Conservation (phyloP, 2,113 vertebrate species). For the Pholis gunnellus region DNA sequence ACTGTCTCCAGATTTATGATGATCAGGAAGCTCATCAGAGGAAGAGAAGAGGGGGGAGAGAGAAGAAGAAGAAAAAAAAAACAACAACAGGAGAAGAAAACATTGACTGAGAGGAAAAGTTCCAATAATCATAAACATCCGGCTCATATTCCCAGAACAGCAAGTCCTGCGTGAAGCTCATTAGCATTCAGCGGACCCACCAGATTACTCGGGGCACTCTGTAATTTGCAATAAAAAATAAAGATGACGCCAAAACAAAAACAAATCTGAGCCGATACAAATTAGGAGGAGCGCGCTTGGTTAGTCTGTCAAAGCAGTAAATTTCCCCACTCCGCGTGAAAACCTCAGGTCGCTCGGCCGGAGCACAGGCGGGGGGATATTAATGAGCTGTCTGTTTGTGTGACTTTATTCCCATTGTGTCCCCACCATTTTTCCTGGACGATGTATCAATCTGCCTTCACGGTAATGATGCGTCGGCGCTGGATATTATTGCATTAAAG, state of each 20-base stretch:
- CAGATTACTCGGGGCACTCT: conserved; percentile 80
- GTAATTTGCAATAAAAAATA: conserved; percentile 87
- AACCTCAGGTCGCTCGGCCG: conserved; percentile 64
- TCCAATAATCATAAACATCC: conserved; percentile 84
- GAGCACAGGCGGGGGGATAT: conserved; percentile 70
- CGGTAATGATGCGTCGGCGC: conserved; percentile 75
- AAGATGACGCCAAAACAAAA: conserved; percentile 86
- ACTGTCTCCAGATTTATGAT: conserved; percentile 70
- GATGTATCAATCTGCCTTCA: conserved; percentile 82
- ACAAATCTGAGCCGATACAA: conserved; percentile 85
- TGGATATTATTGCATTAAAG: conserved; percentile 79
- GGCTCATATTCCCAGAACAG: conserved; percentile 73
- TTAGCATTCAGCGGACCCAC: conserved; percentile 78
- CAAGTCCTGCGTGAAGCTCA: conserved; percentile 72
- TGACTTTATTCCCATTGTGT: conserved; percentile 79
- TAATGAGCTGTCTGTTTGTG: conserved; percentile 81
- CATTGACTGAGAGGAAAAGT: conserved; percentile 76
- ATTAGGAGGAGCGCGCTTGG: conserved; percentile 78
- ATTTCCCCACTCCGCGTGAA: conserved; percentile 74
- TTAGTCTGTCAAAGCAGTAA: conserved; percentile 81
- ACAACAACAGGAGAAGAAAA: conserved; percentile 63
- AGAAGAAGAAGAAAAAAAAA: conserved; percentile 17
- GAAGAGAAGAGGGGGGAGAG: conserved; percentile 38
- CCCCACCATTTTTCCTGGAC: conserved; percentile 68
- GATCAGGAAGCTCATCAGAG: conserved; percentile 72